Percentiles rank a stretch among this genome's conserved stretches.
Evolutionary conservation across 1,140 invertebrate genomes (phyloP).

Genomic region (Hyles euphorbiae): DNA sequence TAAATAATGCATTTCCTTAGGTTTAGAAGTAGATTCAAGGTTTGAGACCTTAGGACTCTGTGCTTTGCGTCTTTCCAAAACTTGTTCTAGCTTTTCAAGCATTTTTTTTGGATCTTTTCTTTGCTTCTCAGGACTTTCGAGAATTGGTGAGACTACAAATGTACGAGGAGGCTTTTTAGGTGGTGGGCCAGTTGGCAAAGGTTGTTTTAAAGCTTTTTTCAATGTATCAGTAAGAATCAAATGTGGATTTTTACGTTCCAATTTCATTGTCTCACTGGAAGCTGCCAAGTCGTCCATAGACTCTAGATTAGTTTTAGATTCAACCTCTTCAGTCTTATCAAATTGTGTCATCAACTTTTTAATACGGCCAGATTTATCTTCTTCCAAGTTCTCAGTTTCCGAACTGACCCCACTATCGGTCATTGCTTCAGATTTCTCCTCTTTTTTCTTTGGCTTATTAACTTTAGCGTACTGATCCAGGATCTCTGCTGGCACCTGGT

Average conservation of each 20-base stretch:
- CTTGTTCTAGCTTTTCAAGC: constrained; percentile 78
- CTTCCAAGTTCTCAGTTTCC: constrained; percentile 66
- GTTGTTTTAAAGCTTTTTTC: constrained; percentile 78
- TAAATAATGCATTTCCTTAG: constrained; percentile 70
- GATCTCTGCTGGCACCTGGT: constrained; percentile 64
- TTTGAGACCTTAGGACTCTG: not conserved
- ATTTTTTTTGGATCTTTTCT: constrained; percentile 76
- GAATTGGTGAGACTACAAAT: constrained; percentile 53
- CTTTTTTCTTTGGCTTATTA: constrained; percentile 56
- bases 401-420: constrained; percentile 72
- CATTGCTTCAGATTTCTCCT: constrained; percentile 64
- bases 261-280: constrained; percentile 62
- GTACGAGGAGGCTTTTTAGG: constrained; percentile 84
- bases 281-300: constrained; percentile 47
- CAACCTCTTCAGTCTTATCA: constrained; percentile 15
- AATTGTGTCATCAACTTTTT: constrained; percentile 18
- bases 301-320: constrained; percentile 36
- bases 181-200: constrained; percentile 79
- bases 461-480: constrained; percentile 74
- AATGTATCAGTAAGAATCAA: constrained; percentile 75
- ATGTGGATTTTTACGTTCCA: constrained; percentile 62
- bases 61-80: constrained; percentile 66
- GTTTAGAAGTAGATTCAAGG: constrained; percentile 26
- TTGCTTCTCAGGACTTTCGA: constrained; percentile 39
- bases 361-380: constrained; percentile 44